Evolutionary conservation across 2,888 invertebrate species (phyloP), one percentile per base, ranked within the genome.

Genomic region (Dynastes tityus): DNA sequence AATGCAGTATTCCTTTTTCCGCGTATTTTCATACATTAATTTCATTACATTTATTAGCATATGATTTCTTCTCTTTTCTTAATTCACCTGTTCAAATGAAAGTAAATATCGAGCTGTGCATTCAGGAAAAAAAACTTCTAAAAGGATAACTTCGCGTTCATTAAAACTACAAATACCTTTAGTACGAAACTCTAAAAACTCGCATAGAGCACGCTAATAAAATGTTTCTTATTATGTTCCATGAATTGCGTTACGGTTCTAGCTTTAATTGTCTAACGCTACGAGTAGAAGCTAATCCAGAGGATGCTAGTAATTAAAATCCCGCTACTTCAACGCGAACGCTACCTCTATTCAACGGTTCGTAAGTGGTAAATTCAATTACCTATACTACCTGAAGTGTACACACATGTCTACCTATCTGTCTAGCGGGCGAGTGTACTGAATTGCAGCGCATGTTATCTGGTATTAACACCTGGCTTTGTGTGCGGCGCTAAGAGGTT

Each of bases 401-500:
- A 68, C 49, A 68, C 49, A 68, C 51, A 67, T 49, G 32, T 51
- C 49, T 68, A 27, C 16, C 22, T 58, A 58, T 58, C 16, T 58
- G 55, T 22, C 55, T 58, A 58, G 55, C 55, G 16, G 51, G 9
- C 3, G 3, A 29, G 51, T 68, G 29, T 68, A 49, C 37, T 37
- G 49, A 27, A 49, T 68, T 27, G 68, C 51, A 51, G 68, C 51
- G 68, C 68, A 51, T 68, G 68, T 68, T 68, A 68, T 68, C 68
- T 68, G 68, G 68, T 13, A 51, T 68, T 68, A 68, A 68, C 68
- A 68, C 68, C 68, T 68, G 68, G 68, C 68, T 68, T 68, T 68
- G 51, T 68, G 68, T 51, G 51, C 68, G 13, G 51, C 49, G 51
- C 29, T 68, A 68, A 51, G 68, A 63, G 63, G 29, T 53, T 22